Evolutionary conservation across 2,888 invertebrate genomes (phyloP).

Genomic region (Papilio demoleus): DNA sequence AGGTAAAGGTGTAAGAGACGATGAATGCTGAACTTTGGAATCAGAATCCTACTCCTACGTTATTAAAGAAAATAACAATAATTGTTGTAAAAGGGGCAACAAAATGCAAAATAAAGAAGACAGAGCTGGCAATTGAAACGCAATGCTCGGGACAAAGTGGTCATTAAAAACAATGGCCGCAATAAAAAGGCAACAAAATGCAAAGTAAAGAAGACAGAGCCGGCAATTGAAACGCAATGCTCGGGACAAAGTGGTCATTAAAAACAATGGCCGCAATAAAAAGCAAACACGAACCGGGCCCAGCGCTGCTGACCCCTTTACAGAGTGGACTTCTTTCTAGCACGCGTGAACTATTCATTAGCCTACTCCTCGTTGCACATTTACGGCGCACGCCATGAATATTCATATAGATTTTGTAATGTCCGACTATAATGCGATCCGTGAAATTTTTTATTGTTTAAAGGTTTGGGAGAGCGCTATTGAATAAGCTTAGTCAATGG

Average conservation of each 20-base stretch:
- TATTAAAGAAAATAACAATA: slow-evolving; percentile 2
- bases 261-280: slow-evolving; percentile 40
- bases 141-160: slow-evolving; percentile 36
- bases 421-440: background rate
- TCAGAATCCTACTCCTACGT: no score
- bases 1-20: background rate
- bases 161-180: slow-evolving; percentile 39
- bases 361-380: slow-evolving; percentile 24
- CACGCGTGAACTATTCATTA: slow-evolving; percentile 34
- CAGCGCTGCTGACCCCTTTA: slow-evolving; percentile 37
- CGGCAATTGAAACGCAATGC: slow-evolving; percentile 30
- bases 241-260: slow-evolving; percentile 38
- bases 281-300: slow-evolving; percentile 25
- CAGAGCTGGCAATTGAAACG: slow-evolving; percentile 24
- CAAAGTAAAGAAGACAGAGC: slow-evolving; percentile 30
- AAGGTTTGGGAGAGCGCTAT: background rate
- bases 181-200: slow-evolving; percentile 37
- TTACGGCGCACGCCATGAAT: slow-evolving; percentile 22
- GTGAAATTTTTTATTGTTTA: background rate
- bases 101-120: slow-evolving; percentile 31
- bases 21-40: background rate
- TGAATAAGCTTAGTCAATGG: background rate
- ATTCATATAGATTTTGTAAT: slow-evolving; percentile 11
- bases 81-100: slow-evolving; percentile 15
- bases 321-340: slow-evolving; percentile 30